Evolutionary conservation across 2,888 invertebrate genomes (phyloP).

Genomic region (Argyresthia albistria): DNA sequence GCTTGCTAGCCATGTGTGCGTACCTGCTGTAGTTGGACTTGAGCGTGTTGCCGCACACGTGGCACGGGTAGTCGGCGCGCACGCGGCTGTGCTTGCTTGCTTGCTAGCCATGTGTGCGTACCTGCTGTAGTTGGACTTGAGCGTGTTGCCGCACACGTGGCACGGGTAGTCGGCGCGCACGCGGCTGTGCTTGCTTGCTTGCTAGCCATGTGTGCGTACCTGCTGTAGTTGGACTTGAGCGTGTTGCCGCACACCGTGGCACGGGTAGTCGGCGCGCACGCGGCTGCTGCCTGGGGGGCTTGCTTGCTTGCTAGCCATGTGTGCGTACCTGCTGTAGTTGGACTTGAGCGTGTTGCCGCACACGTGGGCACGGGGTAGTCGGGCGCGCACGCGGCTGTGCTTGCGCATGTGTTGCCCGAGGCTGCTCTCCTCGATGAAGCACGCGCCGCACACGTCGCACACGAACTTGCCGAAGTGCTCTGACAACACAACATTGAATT

Average conservation of each 20-base stretch:
- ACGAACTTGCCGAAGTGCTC: conserved; percentile 9
- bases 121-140: conserved; percentile 51
- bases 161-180: conserved; percentile 55
- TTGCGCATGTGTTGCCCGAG: conserved; percentile 20
- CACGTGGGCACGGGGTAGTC: conserved; percentile 49
- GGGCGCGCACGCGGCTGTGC: conserved; percentile 40
- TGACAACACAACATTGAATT: too few relatives aligned
- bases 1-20: conserved; percentile 23
- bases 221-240: conserved; percentile 51
- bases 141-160: conserved; percentile 53
- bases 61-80: too few relatives aligned
- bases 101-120: too few relatives aligned
- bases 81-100: too few relatives aligned
- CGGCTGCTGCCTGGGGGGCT: conserved; percentile 16
- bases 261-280: conserved; percentile 46
- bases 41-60: too few relatives aligned
- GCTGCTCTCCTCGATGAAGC: conserved; percentile 24
- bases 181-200: conserved; percentile 18
- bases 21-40: too few relatives aligned
- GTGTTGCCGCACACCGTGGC: conserved; percentile 63
- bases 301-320: conserved; percentile 19
- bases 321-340: conserved; percentile 36
- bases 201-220: conserved; percentile 29
- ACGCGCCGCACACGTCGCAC: conserved; percentile 15
- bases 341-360: conserved; percentile 59